phyloP scores from a whole-genome alignment of 1,140 invertebrate genomes.

The Pseudomyrmex gracilis region DNA sequence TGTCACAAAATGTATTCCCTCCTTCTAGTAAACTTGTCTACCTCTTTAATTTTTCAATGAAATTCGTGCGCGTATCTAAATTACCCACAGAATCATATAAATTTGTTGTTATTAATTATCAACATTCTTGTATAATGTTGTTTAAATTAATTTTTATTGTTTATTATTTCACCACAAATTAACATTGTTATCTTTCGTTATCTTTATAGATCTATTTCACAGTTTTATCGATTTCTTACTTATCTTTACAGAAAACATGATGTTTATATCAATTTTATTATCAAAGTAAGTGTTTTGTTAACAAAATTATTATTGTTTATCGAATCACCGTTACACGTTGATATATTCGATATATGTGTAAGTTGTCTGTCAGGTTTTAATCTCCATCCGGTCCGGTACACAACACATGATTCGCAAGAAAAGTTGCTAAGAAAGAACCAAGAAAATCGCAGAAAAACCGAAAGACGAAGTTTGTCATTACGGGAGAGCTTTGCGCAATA shows the following conservation, averaged over 20 bases:
- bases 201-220: not conserved
- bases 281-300: conserved; percentile 8
- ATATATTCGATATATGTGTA: not conserved
- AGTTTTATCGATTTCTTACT: not conserved
- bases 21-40: not conserved
- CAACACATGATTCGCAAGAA: conserved; percentile 54
- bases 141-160: not conserved
- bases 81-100: not conserved
- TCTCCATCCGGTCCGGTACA: conserved; percentile 56
- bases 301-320: not conserved
- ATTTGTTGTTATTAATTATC: not conserved
- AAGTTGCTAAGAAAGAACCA: conserved; percentile 49
- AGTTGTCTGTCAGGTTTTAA: conserved; percentile 36
- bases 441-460: conserved; percentile 33
- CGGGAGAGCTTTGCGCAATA: conserved; percentile 37
- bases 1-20: conserved; percentile 11
- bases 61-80: conserved; percentile 40
- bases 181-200: not conserved
- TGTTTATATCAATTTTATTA: not conserved
- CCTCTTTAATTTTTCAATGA: conserved; percentile 50
- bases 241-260: not conserved
- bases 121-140: not conserved
- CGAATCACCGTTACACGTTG: not conserved
- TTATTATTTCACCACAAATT: not conserved
- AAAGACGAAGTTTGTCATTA: conserved; percentile 66